These are phyloP conservation scores for Nezara viridula DNA, from an alignment of 2,888 invertebrate genomes.

Conservation along the genomic window DNA sequence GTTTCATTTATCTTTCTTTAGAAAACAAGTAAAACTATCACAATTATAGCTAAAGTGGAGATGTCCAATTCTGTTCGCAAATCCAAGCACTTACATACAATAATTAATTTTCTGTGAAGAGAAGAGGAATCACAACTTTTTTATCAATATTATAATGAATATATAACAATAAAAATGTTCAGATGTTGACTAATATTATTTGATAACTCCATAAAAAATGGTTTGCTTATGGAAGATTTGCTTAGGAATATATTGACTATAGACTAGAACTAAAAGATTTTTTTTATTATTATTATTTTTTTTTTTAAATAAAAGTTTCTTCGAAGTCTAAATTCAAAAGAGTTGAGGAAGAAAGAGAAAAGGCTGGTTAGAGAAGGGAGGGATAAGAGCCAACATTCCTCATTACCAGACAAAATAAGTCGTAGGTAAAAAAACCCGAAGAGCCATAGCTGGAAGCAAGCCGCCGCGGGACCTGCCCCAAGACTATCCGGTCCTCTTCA, in stretches of 20 bases:
- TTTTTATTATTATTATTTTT: neutral
- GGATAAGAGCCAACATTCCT: conserved; percentile 54
- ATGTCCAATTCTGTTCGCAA: no score
- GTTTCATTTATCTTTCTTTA: no score
- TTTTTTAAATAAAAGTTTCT: neutral
- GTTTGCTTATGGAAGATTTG: neutral
- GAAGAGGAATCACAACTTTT: no score
- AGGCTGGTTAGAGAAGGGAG: conserved; percentile 37
- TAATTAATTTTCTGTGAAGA: no score
- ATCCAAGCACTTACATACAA: no score
- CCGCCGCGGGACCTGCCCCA: neutral
- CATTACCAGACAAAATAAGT: conserved; percentile 58
- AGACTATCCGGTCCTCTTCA: neutral
- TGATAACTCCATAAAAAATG: no score
- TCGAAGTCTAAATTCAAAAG: conserved; percentile 38
- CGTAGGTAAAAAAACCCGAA: conserved; percentile 52
- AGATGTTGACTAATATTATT: no score
- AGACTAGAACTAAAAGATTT: neutral
- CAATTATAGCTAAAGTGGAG: no score
- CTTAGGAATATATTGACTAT: neutral
- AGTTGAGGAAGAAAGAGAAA: conserved; percentile 47
- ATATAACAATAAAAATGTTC: no score
- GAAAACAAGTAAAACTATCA: no score
- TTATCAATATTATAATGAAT: no score
- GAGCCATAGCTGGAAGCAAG: conserved; percentile 52